Percentiles rank a stretch among this genome's conserved stretches.
Conservation (phyloP, 2,888 invertebrate genomes). For the Brassicogethes aeneus region DNA sequence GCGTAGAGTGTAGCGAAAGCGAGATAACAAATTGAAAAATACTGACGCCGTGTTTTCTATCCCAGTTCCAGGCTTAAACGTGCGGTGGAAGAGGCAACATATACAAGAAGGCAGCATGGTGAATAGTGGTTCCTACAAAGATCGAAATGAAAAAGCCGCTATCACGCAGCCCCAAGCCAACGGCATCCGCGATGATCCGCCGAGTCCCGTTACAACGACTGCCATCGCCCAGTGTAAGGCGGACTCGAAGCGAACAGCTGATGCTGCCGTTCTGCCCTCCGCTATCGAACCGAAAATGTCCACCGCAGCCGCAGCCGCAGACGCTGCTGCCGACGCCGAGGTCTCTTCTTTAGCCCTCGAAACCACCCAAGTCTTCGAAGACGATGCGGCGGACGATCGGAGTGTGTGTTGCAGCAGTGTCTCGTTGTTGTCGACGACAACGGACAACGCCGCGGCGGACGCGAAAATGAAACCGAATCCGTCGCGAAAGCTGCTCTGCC, state of each 20-base stretch:
- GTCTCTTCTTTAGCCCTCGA: slow-evolving; percentile 29
- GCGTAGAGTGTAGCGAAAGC: background rate
- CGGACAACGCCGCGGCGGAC: slow-evolving; percentile 14
- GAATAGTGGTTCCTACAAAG: slow-evolving; percentile 33
- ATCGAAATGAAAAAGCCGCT: slow-evolving; percentile 29
- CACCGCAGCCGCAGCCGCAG: slow-evolving; percentile 6
- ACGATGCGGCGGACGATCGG: slow-evolving; percentile 9
- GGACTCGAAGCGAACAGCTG: slow-evolving; percentile 25
- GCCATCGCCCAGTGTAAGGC: slow-evolving; percentile 23
- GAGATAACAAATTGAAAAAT: background rate
- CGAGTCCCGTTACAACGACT: slow-evolving; percentile 23
- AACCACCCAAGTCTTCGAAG: slow-evolving; percentile 18
- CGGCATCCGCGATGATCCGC: slow-evolving; percentile 20
- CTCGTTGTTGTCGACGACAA: slow-evolving; percentile 6
- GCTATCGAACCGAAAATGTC: slow-evolving; percentile 22
- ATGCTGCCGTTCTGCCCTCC: slow-evolving; percentile 20
- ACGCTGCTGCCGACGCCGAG: slow-evolving; percentile 11
- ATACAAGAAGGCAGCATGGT: slow-evolving; percentile 26
- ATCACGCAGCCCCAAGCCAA: slow-evolving; percentile 24
- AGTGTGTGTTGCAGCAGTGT: slow-evolving; percentile 4
- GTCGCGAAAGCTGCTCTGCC: slow-evolving; percentile 35
- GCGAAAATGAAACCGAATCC: slow-evolving; percentile 13
- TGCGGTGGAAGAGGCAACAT: background rate
- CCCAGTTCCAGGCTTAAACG: slow-evolving; percentile 1
- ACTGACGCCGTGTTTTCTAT: background rate